These are phyloP conservation scores for Eueremaeus valkanovi DNA, from an alignment of 2,888 invertebrate species.

Conservation along the genomic window DNA sequence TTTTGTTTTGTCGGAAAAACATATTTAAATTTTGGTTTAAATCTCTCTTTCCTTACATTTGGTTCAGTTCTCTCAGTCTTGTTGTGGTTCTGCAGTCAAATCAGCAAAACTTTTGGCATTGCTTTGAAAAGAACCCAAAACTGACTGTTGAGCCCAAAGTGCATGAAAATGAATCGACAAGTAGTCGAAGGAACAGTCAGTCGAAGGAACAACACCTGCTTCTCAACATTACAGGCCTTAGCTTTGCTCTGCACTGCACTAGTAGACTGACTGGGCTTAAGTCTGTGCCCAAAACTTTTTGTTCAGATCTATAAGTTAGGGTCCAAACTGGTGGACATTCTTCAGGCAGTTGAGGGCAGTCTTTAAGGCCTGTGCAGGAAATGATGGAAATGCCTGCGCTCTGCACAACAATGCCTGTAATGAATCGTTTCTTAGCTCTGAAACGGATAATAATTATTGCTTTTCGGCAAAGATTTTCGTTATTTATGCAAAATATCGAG, in stretches of 20 bases:
- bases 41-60: no score
- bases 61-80: background rate
- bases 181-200: no score
- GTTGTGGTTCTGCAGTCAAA: background rate
- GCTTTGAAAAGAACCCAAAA: background rate
- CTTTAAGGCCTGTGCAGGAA: background rate
- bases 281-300: conserved; percentile 3
- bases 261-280: background rate
- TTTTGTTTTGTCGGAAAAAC: no score
- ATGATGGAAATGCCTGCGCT: background rate
- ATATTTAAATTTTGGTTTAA: no score
- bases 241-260: background rate
- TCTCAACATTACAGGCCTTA: background rate
- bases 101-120: background rate
- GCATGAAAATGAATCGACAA: background rate
- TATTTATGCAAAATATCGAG: background rate
- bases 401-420: background rate
- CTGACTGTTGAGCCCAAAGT: background rate
- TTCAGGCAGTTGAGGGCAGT: background rate
- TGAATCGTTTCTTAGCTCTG: background rate
- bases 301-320: background rate
- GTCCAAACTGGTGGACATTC: conserved; percentile 21
- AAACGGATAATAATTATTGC: background rate
- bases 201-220: background rate
- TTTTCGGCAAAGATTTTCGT: background rate